phyloP scores from a whole-genome alignment of 2,113 vertebrate species.

The Elephantulus edwardii region DNA sequence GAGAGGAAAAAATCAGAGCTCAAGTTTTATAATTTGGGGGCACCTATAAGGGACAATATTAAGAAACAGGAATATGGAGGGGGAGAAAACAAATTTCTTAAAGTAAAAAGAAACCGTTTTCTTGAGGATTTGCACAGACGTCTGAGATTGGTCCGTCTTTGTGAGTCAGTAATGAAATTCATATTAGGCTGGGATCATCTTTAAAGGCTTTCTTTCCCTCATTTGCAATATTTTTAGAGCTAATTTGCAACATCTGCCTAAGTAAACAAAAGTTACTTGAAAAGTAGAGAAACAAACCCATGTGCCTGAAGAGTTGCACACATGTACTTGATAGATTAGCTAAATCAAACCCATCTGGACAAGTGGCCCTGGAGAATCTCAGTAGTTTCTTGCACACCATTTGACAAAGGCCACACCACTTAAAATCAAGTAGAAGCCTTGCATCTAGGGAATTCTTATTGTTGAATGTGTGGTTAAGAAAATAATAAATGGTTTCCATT shows the following conservation, averaged over 20 bases:
- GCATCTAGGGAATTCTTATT: slow-evolving; percentile 9
- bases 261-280: slow-evolving; percentile 72
- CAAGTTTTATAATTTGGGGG: slow-evolving; percentile 73
- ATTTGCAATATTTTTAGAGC: slow-evolving; percentile 77
- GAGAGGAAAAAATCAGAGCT: slow-evolving; percentile 71
- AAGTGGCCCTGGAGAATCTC: slow-evolving; percentile 34
- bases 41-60: slow-evolving; percentile 64
- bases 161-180: slow-evolving; percentile 72
- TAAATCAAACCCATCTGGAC: slow-evolving; percentile 72
- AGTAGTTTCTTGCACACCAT: background rate
- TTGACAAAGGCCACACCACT: slow-evolving; percentile 47
- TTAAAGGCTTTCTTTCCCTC: slow-evolving; percentile 68
- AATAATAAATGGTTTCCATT: slow-evolving; percentile 48
- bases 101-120: slow-evolving; percentile 67
- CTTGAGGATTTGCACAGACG: slow-evolving; percentile 71
- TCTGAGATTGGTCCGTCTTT: slow-evolving; percentile 64
- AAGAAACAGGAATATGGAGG: slow-evolving; percentile 68
- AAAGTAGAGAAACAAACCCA: slow-evolving; percentile 71
- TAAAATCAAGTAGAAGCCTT: slow-evolving; percentile 42
- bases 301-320: slow-evolving; percentile 69
- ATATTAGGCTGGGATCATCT: slow-evolving; percentile 63
- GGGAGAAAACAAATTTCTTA: slow-evolving; percentile 67
- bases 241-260: slow-evolving; percentile 80
- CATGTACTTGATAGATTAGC: slow-evolving; percentile 55
- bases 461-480: slow-evolving; percentile 27